Base-by-base conservation (phyloP, 2,797 vertebrate genomes). In the Lagodon rhomboides region DNA sequence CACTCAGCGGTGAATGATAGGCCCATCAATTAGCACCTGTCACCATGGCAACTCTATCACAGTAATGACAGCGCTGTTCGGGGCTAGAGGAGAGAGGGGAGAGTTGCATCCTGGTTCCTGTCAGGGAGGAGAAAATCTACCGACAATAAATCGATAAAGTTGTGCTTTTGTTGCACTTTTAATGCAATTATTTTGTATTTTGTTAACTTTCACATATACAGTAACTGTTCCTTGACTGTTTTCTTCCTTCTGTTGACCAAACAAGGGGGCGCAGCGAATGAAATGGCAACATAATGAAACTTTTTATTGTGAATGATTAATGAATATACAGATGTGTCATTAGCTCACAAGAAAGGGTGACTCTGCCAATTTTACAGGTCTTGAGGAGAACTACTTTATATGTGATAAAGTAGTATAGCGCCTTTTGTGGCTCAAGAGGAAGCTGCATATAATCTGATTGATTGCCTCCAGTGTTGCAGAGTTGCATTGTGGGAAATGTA, bases 21-120 rank as follows among this genome's bases (percentile, higher is more conserved):
- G 80, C 76, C 68, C 89, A 93, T 95, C 90, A 95, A 94, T 96
- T 95, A 95, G 89, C 87, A 79, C 66, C 80, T 90, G 89, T 94
- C 91, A 89, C 94, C 82, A 87, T 93, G 90, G 92, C 86, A 91
- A 93, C 93, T 91, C 73, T 87, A 89, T 92, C 89, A 83, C 49
- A 67, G 76, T 84, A 91, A 91, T 82, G 83, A 83, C 89, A 87
- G 83, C 56, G 20, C 58, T 61, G 65, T 84, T 77, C 73, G 62
- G 62, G 63, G 46, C 68, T 78, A 51, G 30, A 79, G 47, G 51
- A 82, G 38, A 77, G 67, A 60, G 12, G 30, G 46, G 50, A 66
- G 50, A 70, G 38, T 64, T 71, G 79, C 34, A 84, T 81, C 74
- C 43, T 46, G 72, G 50, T 64, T 67, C 30, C 44, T 47, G 66